Evolutionary conservation across 2,797 vertebrate genomes (phyloP), one percentile per base, ranked within the genome.

Genomic region (Iguana delicatissima): DNA sequence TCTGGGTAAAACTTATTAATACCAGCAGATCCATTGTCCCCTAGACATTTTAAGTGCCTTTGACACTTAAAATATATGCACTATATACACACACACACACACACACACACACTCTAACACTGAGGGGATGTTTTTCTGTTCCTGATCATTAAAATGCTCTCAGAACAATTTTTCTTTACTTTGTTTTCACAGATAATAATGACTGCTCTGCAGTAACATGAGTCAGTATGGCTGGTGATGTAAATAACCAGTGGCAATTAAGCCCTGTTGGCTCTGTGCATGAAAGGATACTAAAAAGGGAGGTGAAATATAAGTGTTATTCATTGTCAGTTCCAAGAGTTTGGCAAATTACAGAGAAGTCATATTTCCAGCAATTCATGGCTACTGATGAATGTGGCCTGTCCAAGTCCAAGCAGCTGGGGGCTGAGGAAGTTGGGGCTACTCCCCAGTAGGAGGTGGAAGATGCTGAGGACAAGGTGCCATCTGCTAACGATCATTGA

Each of bases 241-340:
- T 85, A 85, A 79, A 79, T 52, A 74, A 76, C 38, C 52, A 73
- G 24, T 81, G 87, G 29, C 81, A 85, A 69, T 79, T 76, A 50
- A 84, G 20, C 20, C 69, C 88, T 77, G 38, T 46, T 62, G 81
- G 55, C 38, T 83, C 73, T 55, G 35, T 73, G 29, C 29, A 29
- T 83, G 26, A 79, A 26, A 46, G 10, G 32, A 46, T 67, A 35
- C 89, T 90, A 38, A 57, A 20, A 88, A 13, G 22, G 8, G 26
- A 90, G 50, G 0, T 69, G 8, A 7, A 16, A 20, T 38, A 24
- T 80, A 80, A 52, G 80, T 62, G 29, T 20, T 80, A 89, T 2
- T 74, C 8, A 62, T 84, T 79, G 80, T 59, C 6, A 35, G 14
- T 1, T 0, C 59, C 16, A 82, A 64, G 42, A 69, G 24, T 3